phyloP scores from a whole-genome alignment of 2,113 vertebrate species.

The Brachypteracias leptosomus region DNA sequence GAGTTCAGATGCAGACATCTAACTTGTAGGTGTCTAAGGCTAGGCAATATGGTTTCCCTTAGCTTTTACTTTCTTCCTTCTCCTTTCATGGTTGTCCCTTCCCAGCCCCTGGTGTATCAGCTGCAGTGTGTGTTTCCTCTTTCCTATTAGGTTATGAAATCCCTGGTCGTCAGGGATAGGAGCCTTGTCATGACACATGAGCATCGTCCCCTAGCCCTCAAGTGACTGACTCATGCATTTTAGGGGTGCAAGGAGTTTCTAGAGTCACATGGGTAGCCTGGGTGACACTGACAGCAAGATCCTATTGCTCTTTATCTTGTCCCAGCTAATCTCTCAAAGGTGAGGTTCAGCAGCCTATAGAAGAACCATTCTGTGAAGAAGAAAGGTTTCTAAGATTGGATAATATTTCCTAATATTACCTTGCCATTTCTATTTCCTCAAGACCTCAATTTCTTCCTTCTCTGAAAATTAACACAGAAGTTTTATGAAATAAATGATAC shows the following conservation, averaged over 20 bases:
- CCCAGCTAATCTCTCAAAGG: background rate
- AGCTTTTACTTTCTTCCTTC: background rate
- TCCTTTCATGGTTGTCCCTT: background rate
- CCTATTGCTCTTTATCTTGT: background rate
- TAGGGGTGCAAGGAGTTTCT: background rate
- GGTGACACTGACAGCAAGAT: background rate
- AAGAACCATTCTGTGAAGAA: background rate
- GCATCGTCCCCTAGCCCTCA: background rate
- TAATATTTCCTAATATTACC: background rate
- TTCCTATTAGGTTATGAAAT: background rate
- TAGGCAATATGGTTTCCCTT: background rate
- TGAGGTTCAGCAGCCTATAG: background rate
- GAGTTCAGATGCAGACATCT: background rate
- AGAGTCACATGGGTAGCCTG: background rate
- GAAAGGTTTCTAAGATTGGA: background rate
- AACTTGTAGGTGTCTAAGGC: background rate
- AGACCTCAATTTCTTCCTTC: background rate
- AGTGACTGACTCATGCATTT: background rate
- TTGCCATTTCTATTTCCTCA: background rate
- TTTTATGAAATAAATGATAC: background rate
- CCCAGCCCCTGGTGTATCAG: background rate
- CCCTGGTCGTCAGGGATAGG: background rate
- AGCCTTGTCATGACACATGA: rapidly evolving
- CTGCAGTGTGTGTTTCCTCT: background rate
- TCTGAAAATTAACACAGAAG: background rate